phyloP scores from a whole-genome alignment of 2,113 vertebrate species.

The Azemiops feae region DNA sequence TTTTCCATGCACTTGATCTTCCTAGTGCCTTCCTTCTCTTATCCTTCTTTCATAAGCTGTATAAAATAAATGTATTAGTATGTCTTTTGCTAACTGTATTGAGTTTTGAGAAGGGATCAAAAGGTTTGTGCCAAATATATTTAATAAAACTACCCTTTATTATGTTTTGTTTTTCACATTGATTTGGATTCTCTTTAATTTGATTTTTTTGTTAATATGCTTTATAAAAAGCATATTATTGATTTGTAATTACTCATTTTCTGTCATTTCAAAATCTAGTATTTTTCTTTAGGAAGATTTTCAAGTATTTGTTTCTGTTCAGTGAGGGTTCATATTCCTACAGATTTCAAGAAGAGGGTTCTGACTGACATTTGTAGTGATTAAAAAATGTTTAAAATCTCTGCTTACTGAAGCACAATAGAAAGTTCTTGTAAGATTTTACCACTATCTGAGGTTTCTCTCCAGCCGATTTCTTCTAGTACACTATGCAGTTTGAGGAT shows the following conservation, averaged over 20 bases:
- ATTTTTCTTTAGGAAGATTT: background rate
- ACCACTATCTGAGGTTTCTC: background rate
- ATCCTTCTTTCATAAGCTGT: conserved; percentile 56
- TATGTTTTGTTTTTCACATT: conserved; percentile 50
- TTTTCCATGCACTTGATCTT: conserved; percentile 70
- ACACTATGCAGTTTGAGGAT: background rate
- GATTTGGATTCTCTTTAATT: conserved; percentile 9
- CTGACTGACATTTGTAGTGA: background rate
- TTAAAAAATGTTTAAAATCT: background rate
- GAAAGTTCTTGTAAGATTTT: background rate
- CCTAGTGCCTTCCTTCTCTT: conserved; percentile 68
- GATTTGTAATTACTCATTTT: background rate
- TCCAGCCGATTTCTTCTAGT: background rate
- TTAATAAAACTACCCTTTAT: conserved; percentile 69
- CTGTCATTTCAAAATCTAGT: background rate
- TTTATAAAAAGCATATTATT: background rate
- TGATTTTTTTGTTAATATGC: background rate
- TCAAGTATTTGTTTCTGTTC: background rate
- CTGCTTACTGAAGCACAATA: background rate
- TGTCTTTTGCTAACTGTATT: conserved; percentile 61
- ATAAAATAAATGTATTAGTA: conserved; percentile 65
- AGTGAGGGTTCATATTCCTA: background rate
- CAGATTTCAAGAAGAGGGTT: background rate
- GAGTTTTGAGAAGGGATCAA: conserved; percentile 61
- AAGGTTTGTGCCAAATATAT: conserved; percentile 69